Evolutionary conservation across 2,797 vertebrate species (phyloP), one percentile per base, ranked within the genome.

Genomic region (Hypotaenidia okinawae): DNA sequence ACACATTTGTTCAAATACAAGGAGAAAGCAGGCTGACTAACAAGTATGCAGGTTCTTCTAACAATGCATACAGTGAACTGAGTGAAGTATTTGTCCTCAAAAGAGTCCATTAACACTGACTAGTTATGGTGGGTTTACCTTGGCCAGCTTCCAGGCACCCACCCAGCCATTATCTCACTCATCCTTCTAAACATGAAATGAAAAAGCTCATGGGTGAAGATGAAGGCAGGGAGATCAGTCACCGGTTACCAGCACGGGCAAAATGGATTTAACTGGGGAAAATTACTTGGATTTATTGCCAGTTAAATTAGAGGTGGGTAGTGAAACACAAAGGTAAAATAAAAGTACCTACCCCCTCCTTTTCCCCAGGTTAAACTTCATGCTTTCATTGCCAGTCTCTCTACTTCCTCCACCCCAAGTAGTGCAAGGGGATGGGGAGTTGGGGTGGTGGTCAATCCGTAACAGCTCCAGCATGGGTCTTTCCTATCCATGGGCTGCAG

Each of bases 331-430:
- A 54, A 28, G 27, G 43, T 47, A 28, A 55, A 47, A 54, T 24
- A 63, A 70, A 78, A 78, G 24, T 7, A 21, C 12, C 28, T 78
- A 16, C 12, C 11, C 19, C 6, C 3, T 55, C 12, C 15, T 54
- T 87, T 69, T 67, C 37, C 13, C 16, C 28, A 21, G 62, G 19
- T 27, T 81, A 16, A 39, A 8, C 24, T 74, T 73, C n/a, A 37
- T 25, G 49, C 12, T 43, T 80, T 61, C 17, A 8, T 22, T 90
- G 14, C 18, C 4, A 5, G n/a, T 23, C 59, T 30, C 9, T 63
- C 13, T 59, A 22, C 5, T 7, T 49, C 1, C 0, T 10, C 27
- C 16, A 35, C 6, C 2, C 13, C 28, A 28, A 10, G 28, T 21
- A 45, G 27, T 25, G 22, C 21, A 54, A 24, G 11, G 11, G 54